Conservation (phyloP, 1,140 invertebrate species). For the Heliothis virescens region DNA sequence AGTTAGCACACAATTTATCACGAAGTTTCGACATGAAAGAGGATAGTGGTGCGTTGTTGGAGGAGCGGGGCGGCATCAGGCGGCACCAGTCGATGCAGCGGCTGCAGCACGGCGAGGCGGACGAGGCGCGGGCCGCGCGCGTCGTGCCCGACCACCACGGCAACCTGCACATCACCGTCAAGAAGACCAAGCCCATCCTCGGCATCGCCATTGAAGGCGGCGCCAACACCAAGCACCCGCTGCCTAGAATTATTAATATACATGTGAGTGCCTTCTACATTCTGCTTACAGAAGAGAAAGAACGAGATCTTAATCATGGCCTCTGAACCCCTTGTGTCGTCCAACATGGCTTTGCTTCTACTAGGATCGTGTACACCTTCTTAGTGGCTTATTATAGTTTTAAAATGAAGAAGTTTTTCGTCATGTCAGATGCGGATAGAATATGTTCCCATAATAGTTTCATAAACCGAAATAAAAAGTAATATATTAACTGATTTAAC, state of each 20-base stretch:
- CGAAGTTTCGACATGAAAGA: conserved; percentile 95
- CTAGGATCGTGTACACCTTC: too few relatives aligned
- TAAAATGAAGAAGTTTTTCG: too few relatives aligned
- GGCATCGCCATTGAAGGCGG: conserved; percentile 99
- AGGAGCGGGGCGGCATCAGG: conserved; percentile 87
- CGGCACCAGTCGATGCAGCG: conserved; percentile 90
- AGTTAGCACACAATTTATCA: conserved; percentile 93
- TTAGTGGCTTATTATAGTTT: too few relatives aligned
- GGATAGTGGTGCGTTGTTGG: conserved; percentile 90
- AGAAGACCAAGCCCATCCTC: conserved; percentile 96
- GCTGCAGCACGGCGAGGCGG: conserved; percentile 87
- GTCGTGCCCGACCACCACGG: conserved; percentile 94
- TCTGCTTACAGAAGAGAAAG: too few relatives aligned
- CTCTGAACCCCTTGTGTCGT: too few relatives aligned
- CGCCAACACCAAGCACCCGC: conserved; percentile 96
- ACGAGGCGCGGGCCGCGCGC: conserved; percentile 88
- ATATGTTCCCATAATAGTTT: too few relatives aligned
- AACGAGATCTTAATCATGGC: too few relatives aligned
- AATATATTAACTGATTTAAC: background rate
- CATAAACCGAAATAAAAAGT: too few relatives aligned
- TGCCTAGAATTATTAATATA: conserved; percentile 98
- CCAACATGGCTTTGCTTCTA: too few relatives aligned
- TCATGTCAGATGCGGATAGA: too few relatives aligned
- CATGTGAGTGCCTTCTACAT: conserved; percentile 89
- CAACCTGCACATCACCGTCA: conserved; percentile 94